Conservation (phyloP, 2,113 vertebrate genomes). For the Nycticorax nycticorax region DNA sequence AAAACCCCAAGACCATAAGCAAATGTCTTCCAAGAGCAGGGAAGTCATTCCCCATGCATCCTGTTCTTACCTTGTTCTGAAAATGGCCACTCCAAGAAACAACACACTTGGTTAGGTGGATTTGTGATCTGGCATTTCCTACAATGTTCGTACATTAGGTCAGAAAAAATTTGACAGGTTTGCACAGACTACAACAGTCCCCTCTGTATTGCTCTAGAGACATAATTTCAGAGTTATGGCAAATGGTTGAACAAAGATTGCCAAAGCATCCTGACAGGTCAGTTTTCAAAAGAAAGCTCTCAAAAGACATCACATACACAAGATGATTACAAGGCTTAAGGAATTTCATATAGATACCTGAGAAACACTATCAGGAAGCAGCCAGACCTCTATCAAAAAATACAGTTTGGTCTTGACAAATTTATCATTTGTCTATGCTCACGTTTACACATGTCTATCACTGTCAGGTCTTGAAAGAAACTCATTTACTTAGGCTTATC, state of each 20-base stretch:
- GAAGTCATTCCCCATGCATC: neutral
- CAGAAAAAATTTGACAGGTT: neutral
- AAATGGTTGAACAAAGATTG: neutral
- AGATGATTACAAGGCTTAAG: neutral
- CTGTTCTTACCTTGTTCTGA: neutral
- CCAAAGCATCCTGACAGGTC: neutral
- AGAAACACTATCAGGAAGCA: neutral
- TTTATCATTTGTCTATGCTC: neutral
- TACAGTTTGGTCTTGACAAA: neutral
- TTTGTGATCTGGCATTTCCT: neutral
- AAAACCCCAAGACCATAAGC: neutral
- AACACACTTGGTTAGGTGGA: neutral
- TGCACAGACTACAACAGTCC: neutral
- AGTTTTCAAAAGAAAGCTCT: neutral
- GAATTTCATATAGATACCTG: neutral
- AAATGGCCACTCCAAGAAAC: neutral
- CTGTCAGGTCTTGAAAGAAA: neutral
- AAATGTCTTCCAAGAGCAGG: neutral
- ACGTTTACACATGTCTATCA: neutral
- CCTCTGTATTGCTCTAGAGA: neutral
- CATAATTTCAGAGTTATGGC: neutral
- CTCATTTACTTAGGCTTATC: neutral
- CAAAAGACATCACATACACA: neutral
- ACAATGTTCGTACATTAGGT: neutral
- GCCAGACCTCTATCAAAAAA: neutral